These are phyloP conservation scores for Hofmannophila pseudospretella DNA, from an alignment of 2,888 invertebrate species.

Conservation along the genomic window DNA sequence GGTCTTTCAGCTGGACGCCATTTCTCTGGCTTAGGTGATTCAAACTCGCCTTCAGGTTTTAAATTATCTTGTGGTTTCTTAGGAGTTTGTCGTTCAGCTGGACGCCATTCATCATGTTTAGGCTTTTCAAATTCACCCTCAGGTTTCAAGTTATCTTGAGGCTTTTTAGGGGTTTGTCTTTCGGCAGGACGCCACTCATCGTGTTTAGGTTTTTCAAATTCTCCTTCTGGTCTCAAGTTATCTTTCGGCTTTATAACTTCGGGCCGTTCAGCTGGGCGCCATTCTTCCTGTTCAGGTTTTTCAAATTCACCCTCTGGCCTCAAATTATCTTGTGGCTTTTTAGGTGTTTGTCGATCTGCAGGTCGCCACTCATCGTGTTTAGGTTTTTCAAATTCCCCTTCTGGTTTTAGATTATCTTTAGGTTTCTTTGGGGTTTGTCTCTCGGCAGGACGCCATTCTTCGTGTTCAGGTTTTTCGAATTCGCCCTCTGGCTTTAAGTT, in stretches of 20 bases:
- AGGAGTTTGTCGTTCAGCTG: slow-evolving; percentile 69
- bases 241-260: slow-evolving; percentile 58
- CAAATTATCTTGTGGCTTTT: slow-evolving; percentile 48
- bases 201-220: slow-evolving; percentile 50
- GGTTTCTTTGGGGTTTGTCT: slow-evolving; percentile 53
- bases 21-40: slow-evolving; percentile 56
- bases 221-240: slow-evolving; percentile 54
- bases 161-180: slow-evolving; percentile 44
- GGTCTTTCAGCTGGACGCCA: slow-evolving; percentile 57
- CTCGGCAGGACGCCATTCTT: slow-evolving; percentile 48
- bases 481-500: slow-evolving; percentile 75
- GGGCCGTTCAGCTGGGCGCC: slow-evolving; percentile 60
- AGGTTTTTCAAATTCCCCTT: slow-evolving; percentile 74
- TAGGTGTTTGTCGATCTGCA: slow-evolving; percentile 39
- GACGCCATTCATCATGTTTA: slow-evolving; percentile 60
- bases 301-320: slow-evolving; percentile 71
- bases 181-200: slow-evolving; percentile 58
- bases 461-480: slow-evolving; percentile 54
- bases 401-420: slow-evolving; percentile 74
- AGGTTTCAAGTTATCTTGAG: slow-evolving; percentile 73
- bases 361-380: slow-evolving; percentile 52
- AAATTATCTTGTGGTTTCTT: slow-evolving; percentile 79
- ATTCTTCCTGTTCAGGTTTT: slow-evolving; percentile 46
- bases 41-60: slow-evolving; percentile 77
- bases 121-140: slow-evolving; percentile 75